Evolutionary conservation across 2,888 invertebrate genomes (phyloP).

Genomic region (Metalampra italica): DNA sequence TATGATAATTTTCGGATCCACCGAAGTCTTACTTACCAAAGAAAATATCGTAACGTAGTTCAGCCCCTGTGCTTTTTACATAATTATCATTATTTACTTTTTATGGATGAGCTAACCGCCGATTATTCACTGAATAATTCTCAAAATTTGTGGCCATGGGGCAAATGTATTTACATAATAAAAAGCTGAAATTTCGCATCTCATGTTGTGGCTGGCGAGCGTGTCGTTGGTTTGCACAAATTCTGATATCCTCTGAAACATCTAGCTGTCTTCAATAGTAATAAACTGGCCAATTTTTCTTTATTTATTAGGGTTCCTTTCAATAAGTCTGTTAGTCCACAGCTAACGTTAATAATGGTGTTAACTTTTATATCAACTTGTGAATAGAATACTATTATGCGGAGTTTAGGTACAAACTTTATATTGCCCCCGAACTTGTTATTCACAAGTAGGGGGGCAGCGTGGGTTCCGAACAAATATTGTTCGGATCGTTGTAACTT

Average conservation of each 20-base stretch:
- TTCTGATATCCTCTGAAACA: conserved; percentile 25
- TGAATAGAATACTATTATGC: conserved; percentile 18
- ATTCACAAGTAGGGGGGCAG: conserved; percentile 36
- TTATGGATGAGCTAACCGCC: conserved; percentile 30
- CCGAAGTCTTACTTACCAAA: background rate
- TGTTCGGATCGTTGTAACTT: conserved; percentile 52
- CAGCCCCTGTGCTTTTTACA: conserved; percentile 2
- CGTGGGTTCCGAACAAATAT: conserved; percentile 45
- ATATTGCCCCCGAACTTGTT: conserved; percentile 45
- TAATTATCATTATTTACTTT: conserved; percentile 25
- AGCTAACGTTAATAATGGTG: no score
- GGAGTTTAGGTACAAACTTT: conserved; percentile 35
- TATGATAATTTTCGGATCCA: background rate
- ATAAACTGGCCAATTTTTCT: conserved; percentile 1
- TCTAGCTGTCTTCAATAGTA: conserved; percentile 2
- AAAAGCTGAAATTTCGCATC: conserved; percentile 34
- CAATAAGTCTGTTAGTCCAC: no score
- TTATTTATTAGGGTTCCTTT: no score
- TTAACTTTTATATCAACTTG: no score
- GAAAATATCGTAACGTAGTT: conserved; percentile 5
- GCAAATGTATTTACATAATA: conserved; percentile 45
- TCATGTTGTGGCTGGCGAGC: conserved; percentile 31
- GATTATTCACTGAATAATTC: conserved; percentile 42
- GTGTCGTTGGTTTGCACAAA: conserved; percentile 33
- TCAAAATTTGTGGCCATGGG: conserved; percentile 38